These are phyloP conservation scores for Nannoperca australis DNA, from an alignment of 2,797 vertebrate species.

Conservation along the genomic window DNA sequence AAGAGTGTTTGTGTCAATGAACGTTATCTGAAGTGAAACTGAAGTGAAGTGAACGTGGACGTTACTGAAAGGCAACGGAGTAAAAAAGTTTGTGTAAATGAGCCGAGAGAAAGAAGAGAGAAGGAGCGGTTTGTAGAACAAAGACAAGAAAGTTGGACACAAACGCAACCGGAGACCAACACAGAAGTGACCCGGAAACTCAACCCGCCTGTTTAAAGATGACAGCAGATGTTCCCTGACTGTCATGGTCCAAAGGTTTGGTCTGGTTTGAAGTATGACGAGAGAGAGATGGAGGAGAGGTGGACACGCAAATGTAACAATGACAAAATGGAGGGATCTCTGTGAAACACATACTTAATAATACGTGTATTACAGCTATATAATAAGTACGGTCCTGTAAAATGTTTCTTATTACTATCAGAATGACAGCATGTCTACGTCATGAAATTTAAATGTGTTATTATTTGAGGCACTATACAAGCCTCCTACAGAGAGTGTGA, in stretches of 20 bases:
- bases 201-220: slow-evolving; percentile 51
- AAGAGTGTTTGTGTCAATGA: not conserved
- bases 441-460: too few species aligned
- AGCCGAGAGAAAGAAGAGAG: not conserved
- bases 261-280: slow-evolving; percentile 34
- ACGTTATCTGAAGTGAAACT: slow-evolving; percentile 1
- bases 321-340: slow-evolving; percentile 19
- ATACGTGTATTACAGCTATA: not conserved
- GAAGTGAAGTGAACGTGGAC: not conserved
- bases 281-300: slow-evolving; percentile 14
- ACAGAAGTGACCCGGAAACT: slow-evolving; percentile 47
- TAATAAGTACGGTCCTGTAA: not conserved
- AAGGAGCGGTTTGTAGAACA: not conserved
- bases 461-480: too few species aligned
- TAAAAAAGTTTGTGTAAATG: not conserved
- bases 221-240: slow-evolving; percentile 38
- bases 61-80: not conserved
- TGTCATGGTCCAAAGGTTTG: slow-evolving; percentile 45
- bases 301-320: slow-evolving; percentile 37
- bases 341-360: too few species aligned
- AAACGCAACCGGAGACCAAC: slow-evolving; percentile 29
- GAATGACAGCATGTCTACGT: not conserved
- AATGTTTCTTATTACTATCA: not conserved
- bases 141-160: slow-evolving; percentile 19
- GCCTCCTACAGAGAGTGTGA: too few species aligned